Percentiles rank a stretch among this genome's conserved stretches.
These are phyloP conservation scores for Nematolebias whitei DNA, from an alignment of 2,113 vertebrate species.

Conservation along the genomic window DNA sequence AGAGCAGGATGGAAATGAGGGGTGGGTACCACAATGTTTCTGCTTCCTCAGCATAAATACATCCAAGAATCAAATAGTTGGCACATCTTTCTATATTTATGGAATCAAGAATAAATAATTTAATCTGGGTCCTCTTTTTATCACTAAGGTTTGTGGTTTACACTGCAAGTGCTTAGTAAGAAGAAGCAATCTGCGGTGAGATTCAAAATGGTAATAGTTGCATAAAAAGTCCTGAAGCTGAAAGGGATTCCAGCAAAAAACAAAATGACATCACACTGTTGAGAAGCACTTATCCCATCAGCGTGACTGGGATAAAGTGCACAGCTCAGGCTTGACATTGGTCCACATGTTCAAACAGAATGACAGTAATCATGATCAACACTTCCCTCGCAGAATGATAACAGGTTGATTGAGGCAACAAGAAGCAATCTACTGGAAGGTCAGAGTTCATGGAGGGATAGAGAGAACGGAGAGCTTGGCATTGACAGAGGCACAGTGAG, in stretches of 20 bases:
- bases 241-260: conserved; percentile 26
- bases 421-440: conserved; percentile 48
- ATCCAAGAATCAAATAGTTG: conserved; percentile 23
- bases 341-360: conserved; percentile 43
- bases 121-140: conserved; percentile 28
- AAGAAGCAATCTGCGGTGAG: conserved; percentile 17
- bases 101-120: conserved; percentile 47
- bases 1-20: conserved; percentile 18
- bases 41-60: conserved; percentile 42
- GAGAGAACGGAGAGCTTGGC: conserved; percentile 12
- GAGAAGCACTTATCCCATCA: conserved; percentile 22
- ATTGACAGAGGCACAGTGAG: neutral
- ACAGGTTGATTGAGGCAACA: conserved; percentile 51
- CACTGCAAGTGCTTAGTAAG: conserved; percentile 15
- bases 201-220: conserved; percentile 24
- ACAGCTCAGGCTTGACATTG: conserved; percentile 8
- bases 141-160: conserved; percentile 28
- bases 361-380: conserved; percentile 45
- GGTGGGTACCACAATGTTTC: conserved; percentile 20
- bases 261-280: conserved; percentile 16
- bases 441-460: conserved; percentile 40
- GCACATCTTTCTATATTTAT: conserved; percentile 22
- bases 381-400: conserved; percentile 38
- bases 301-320: conserved; percentile 19
- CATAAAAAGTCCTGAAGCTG: conserved; percentile 12